Base-by-base conservation (phyloP, 92 coral and sea anemone species). In the Bergia puertoricense region DNA sequence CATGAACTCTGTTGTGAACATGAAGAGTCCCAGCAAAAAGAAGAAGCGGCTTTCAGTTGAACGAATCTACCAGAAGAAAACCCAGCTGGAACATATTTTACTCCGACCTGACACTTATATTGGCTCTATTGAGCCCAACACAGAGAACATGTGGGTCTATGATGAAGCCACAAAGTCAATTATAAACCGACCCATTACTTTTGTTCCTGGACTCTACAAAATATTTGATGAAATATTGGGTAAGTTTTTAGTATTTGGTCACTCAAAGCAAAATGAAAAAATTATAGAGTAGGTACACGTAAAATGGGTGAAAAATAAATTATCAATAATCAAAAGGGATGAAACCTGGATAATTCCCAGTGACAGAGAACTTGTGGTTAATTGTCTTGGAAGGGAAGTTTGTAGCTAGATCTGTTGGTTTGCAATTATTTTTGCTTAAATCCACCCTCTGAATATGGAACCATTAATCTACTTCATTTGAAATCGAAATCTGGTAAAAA, bases 201-300 rank as follows among this genome's bases (percentile, higher is more conserved):
- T 92, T 95, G 98, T 94, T 76, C 99, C 99, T 88, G 99, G 99
- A 9, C 92, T 97, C 22, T 97, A 91, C 94, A 97, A 97, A 88
- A 97, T 97, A 81, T 97, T 97, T 92, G 99, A 97, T 94, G 99
- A 97, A 89, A 93, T 97, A 38, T 90, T 97, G 81, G 99, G 99
- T 97, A 86, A 86, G 95, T 78, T 62, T 22, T 20, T 18, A 62
- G 69, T 39, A 48, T 30, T 30, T 30, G 30, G 30, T 54, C 2
- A 54, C 59, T 54, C 16, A 8, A 54, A 0, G 59, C 1, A 54
- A 54, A 54, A 54, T 54, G 10, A 54, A 54, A 54, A 1, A 54
- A 1, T 54, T 54, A 54, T 2, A 54, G 59, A 13, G 18, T 30
- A 30, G 30, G 30, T 30, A 30, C 30, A 30, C 30, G 30, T 30